These are phyloP conservation scores for Conops quadrifasciatus DNA, from an alignment of 2,888 invertebrate genomes.

Conservation along the genomic window DNA sequence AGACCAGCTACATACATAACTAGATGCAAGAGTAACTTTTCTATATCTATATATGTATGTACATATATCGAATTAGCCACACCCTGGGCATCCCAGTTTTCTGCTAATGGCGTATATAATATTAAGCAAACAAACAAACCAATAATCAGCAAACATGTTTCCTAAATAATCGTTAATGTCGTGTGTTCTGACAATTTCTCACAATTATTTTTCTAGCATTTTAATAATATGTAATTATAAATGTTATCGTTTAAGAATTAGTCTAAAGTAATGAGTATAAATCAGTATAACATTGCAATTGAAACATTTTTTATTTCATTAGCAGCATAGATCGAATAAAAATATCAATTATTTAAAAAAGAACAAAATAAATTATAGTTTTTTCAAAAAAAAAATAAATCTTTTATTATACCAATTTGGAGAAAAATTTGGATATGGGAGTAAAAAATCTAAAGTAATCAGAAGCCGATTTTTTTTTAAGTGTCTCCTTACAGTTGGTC, in stretches of 20 bases:
- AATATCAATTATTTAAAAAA: not conserved
- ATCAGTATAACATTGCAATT: conserved; percentile 16
- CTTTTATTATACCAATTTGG: too few species aligned
- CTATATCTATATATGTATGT: not conserved
- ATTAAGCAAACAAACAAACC: not conserved
- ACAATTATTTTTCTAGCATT: conserved; percentile 10
- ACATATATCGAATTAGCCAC: conserved; percentile 3
- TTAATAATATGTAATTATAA: conserved; percentile 19
- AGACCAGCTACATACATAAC: too few species aligned
- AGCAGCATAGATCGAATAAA: not conserved
- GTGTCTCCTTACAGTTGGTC: too few species aligned
- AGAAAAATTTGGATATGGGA: too few species aligned
- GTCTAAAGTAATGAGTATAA: not conserved
- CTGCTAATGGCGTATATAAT: not conserved
- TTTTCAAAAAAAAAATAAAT: too few species aligned
- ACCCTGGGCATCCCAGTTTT: not conserved
- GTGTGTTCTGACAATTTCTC: not conserved
- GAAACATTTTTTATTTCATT: not conserved
- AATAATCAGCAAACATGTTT: too few species aligned
- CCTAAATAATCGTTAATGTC: conserved; percentile 31
- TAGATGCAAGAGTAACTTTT: too few species aligned
- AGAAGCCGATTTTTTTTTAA: too few species aligned
- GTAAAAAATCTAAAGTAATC: too few species aligned
- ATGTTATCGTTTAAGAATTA: conserved; percentile 2
- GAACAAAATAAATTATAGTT: too few species aligned